A percentile compares a stretch with the other conserved stretches of the same genome.
Evolutionary conservation across 2,113 vertebrate species (phyloP).

Genomic region (Phyllostomus hastatus): DNA sequence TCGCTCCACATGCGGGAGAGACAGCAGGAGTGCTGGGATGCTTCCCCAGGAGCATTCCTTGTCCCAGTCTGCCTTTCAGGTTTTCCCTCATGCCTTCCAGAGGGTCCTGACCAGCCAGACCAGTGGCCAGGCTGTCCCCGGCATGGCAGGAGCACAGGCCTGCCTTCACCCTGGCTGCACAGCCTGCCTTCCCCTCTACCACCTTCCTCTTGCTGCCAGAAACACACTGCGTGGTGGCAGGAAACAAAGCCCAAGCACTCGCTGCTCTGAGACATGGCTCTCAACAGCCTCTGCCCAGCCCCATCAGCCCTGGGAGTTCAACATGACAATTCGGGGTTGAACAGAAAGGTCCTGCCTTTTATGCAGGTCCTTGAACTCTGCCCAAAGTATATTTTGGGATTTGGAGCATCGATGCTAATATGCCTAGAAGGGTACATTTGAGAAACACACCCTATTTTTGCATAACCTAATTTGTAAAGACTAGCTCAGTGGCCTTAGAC

Average conservation of each 20-base stretch:
- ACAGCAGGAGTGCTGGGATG: neutral
- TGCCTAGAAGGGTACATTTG: neutral
- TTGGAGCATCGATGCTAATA: neutral
- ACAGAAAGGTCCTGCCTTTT: neutral
- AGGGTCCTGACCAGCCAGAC: neutral
- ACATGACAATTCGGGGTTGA: neutral
- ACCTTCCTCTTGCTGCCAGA: neutral
- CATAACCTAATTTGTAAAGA: neutral
- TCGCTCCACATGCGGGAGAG: neutral
- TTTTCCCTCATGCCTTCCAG: neutral
- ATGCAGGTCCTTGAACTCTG: neutral
- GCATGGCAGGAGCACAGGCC: rapidly evolving
- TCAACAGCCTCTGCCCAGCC: neutral
- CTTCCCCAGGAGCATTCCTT: neutral
- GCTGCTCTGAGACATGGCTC: neutral
- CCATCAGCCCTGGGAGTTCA: neutral
- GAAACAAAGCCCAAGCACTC: neutral
- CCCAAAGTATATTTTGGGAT: neutral
- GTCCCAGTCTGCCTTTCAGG: neutral
- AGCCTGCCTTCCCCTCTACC: neutral
- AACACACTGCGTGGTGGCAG: neutral
- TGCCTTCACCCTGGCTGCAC: too few species aligned
- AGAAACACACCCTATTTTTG: neutral
- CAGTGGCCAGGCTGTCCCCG: too few species aligned
- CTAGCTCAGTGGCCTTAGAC: neutral